Base-by-base conservation (phyloP, 2,797 vertebrate genomes). In the Squalus acanthias region DNA sequence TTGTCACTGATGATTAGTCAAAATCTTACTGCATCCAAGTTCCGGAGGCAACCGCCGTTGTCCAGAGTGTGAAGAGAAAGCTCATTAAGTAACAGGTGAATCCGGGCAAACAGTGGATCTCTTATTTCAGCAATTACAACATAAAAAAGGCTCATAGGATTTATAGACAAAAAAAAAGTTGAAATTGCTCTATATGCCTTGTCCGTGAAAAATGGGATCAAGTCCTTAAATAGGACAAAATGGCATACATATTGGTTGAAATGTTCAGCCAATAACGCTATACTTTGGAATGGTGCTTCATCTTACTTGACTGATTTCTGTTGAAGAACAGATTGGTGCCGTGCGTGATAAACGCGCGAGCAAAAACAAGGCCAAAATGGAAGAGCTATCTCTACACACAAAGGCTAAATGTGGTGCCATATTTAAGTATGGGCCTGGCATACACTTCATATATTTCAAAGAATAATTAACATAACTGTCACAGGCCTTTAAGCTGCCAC, bases 71-170 rank as follows among this genome's bases (percentile, higher is more conserved):
- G 70, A 76, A 53, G 70, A 26, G 69, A 76, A 76, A 95, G 65
- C 94, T 95, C 94, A 76, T 95, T 95, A 95, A 95, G 94, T 95
- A 95, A 95, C 94, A 95, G 94, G 94, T 95, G 94, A 95, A 57
- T 95, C 39, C 50, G 70, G 5, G 70, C 50, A 20, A 74, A 33
- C 70, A 95, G 8, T 1, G 17, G 63, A 93, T 93, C 60, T 65
- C 63, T 65, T 69, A 46, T 26, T 70, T 94, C 22, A 50, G 22
- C 94, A 57, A 95, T 53, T 76, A 17, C 22, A 72, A 12, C 70
- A 53, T 50, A 29, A 74, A 22, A 46, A 70, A 46, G 17, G 70
- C 94, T 24, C 50, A 57, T 8, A 57, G 46, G 94, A 29, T 33
- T 57, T 53, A n/a, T 0, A 50, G 94, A 76, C 88, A 29, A 29